Conservation (phyloP, 2,888 invertebrate species). For the Eupsilia transversa region DNA sequence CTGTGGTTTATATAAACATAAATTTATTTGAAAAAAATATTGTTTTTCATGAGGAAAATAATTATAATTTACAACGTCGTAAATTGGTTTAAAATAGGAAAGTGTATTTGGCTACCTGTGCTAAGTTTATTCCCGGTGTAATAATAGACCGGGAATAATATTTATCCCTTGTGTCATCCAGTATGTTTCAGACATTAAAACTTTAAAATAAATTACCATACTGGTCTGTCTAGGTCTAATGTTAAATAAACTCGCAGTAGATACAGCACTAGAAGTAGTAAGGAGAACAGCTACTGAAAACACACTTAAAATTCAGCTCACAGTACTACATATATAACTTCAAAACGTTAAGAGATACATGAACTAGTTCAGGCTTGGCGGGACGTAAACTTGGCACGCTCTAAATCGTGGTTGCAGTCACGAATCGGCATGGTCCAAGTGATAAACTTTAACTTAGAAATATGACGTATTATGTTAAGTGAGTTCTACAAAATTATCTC, state of each 20-base stretch:
- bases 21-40: neutral
- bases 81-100: neutral
- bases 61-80: neutral
- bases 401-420: slow-evolving; percentile 80
- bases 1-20: neutral
- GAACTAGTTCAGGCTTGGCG: slow-evolving; percentile 81
- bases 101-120: neutral
- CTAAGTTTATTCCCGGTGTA: too few relatives aligned
- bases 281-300: slow-evolving; percentile 42
- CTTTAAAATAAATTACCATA: neutral
- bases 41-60: neutral
- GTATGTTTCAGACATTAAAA: too few relatives aligned
- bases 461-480: neutral
- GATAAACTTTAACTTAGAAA: slow-evolving; percentile 46
- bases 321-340: slow-evolving; percentile 62
- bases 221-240: neutral
- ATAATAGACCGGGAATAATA: neutral
- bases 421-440: slow-evolving; percentile 74
- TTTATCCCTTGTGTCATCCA: neutral
- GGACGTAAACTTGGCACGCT: slow-evolving; percentile 81
- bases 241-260: neutral
- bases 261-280: slow-evolving; percentile 5
- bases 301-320: slow-evolving; percentile 63
- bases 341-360: slow-evolving; percentile 73
- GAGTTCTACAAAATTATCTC: neutral